Evolutionary conservation across 2,888 invertebrate genomes (phyloP).

Genomic region (Folsomia candida): DNA sequence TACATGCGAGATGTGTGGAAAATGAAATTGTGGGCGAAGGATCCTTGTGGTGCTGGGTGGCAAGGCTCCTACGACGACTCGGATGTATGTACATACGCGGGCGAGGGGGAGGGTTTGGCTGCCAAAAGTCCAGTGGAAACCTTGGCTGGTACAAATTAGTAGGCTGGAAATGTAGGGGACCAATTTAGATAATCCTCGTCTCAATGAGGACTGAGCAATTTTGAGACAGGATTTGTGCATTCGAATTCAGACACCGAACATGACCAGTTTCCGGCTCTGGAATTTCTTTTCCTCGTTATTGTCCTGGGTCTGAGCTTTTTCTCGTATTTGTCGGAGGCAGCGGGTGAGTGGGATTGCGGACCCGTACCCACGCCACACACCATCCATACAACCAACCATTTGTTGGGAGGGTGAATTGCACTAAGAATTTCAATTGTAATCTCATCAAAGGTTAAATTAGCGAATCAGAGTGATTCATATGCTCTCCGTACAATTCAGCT

Average conservation of each 20-base stretch:
- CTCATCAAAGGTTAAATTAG: constrained; percentile 47
- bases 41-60: not conserved
- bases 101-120: not conserved
- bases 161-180: not conserved
- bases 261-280: too few relatives aligned
- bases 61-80: not conserved
- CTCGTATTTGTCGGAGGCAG: not conserved
- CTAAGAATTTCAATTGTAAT: constrained; percentile 46
- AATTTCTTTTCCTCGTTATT: too few relatives aligned
- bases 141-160: not conserved
- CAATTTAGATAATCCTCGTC: not conserved
- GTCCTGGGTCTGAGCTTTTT: not conserved
- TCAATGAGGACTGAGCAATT: too few relatives aligned
- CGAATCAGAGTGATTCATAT: constrained; percentile 46
- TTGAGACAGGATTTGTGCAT: too few relatives aligned
- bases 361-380: not conserved
- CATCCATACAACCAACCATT: too few relatives aligned
- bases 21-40: too few relatives aligned
- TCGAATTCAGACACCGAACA: too few relatives aligned
- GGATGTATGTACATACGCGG: not conserved
- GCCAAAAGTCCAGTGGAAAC: not conserved
- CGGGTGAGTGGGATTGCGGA: too few relatives aligned
- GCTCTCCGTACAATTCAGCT: constrained; percentile 39
- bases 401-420: too few relatives aligned
- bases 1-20: too few relatives aligned